These are phyloP conservation scores for Watsonalla binaria DNA, from an alignment of 2,888 invertebrate genomes.

Conservation along the genomic window DNA sequence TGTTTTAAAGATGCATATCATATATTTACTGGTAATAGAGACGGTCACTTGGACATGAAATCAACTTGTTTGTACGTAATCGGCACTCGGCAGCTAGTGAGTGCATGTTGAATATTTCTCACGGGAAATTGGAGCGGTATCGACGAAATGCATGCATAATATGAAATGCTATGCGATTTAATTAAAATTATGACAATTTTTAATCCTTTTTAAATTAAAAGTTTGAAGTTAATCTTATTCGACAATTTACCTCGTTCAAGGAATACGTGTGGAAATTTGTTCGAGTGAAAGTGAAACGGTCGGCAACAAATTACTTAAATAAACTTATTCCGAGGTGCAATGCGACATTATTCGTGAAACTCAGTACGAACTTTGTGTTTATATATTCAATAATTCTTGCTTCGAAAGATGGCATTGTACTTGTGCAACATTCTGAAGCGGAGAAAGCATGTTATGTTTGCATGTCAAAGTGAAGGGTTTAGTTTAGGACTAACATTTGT, in stretches of 20 bases:
- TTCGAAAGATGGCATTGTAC: not conserved
- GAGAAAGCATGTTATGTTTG: not conserved
- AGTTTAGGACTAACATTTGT: not conserved
- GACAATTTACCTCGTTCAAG: not conserved
- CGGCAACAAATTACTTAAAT: not conserved
- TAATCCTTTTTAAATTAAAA: too few species aligned
- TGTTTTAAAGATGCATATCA: not conserved
- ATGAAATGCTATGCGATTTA: constrained; percentile 19
- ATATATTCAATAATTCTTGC: not conserved
- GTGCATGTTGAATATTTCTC: constrained; percentile 19
- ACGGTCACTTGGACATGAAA: not conserved
- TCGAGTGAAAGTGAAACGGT: not conserved
- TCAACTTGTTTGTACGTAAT: not conserved
- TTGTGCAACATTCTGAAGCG: not conserved
- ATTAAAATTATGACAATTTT: constrained; percentile 5
- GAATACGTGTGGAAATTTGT: not conserved
- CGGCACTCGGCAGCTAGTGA: too few species aligned
- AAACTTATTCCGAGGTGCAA: not conserved
- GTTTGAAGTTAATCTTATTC: too few species aligned
- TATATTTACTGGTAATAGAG: constrained; percentile 1
- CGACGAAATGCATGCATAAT: constrained; percentile 24
- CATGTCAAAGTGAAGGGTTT: not conserved
- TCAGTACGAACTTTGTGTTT: not conserved
- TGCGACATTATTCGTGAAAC: not conserved
- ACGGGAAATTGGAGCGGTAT: constrained; percentile 26